These are phyloP conservation scores for Cossypha niveicapilla DNA, from an alignment of 2,797 vertebrate genomes.

Conservation along the genomic window DNA sequence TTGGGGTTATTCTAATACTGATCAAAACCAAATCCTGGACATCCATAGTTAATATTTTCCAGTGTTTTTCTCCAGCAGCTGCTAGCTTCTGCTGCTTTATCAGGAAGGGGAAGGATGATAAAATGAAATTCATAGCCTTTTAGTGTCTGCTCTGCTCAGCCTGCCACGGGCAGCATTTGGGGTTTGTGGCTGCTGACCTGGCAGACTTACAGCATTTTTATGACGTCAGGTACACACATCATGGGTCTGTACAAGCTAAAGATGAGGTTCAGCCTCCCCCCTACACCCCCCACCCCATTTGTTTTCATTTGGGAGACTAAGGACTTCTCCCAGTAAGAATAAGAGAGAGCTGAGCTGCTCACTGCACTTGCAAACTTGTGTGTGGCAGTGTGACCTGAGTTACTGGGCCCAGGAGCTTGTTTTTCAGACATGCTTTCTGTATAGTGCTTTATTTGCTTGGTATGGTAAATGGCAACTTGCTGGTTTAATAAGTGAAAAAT, in stretches of 20 bases:
- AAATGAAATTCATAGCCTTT: constrained; percentile 38
- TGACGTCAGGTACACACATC: neutral
- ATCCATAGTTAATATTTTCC: neutral
- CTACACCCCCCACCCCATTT: fast-evolving
- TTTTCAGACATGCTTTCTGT: neutral
- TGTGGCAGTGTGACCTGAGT: neutral
- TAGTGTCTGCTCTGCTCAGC: neutral
- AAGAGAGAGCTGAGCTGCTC: neutral
- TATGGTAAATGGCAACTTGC: neutral
- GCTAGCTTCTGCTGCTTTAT: neutral
- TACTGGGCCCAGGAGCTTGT: neutral
- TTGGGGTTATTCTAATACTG: neutral
- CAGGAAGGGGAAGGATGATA: neutral
- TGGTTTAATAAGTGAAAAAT: neutral
- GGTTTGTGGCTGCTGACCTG: constrained; percentile 43
- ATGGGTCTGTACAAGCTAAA: neutral
- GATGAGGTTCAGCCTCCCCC: neutral
- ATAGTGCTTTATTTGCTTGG: neutral
- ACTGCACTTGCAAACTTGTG: neutral
- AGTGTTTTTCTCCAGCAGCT: neutral
- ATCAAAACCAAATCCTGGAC: neutral
- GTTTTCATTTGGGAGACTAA: neutral
- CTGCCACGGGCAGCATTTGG: neutral
- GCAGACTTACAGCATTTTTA: neutral
- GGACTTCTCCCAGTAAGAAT: neutral